Percentiles rank a stretch among this genome's conserved stretches.
phyloP scores from a whole-genome alignment of 2,888 invertebrate species.

The Xestoiulus laeticollis region DNA sequence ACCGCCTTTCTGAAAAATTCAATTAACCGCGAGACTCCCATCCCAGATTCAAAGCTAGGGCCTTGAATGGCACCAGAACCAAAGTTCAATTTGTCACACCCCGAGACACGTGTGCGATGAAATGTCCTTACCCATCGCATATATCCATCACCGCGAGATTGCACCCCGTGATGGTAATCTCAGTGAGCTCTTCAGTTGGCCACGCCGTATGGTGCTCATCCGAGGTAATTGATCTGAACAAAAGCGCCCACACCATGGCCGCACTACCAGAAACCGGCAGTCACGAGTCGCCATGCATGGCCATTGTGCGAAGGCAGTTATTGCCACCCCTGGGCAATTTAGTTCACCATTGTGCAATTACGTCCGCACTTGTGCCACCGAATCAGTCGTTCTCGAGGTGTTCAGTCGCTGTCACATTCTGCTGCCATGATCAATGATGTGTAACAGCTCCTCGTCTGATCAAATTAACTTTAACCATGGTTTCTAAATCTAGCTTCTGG shows the following conservation, averaged over 20 bases:
- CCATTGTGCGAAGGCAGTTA: not conserved
- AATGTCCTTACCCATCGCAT: not conserved
- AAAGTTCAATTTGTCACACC: conserved; percentile 25
- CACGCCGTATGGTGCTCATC: conserved; percentile 7
- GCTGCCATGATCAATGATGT: not conserved
- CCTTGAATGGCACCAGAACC: not conserved
- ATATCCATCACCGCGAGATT: conserved; percentile 32
- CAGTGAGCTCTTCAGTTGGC: not conserved
- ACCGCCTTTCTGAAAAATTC: not conserved
- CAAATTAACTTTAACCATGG: no score
- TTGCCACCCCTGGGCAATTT: not conserved
- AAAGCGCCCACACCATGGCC: conserved; percentile 5
- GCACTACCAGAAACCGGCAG: not conserved
- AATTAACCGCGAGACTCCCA: not conserved
- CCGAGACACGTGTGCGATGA: conserved; percentile 13
- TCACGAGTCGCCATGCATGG: not conserved
- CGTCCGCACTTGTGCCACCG: conserved; percentile 11
- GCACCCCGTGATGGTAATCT: not conserved
- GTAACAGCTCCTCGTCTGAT: no score
- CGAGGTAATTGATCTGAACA: not conserved
- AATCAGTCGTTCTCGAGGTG: not conserved
- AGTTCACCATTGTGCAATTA: conserved; percentile 15
- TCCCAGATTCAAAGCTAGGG: not conserved
- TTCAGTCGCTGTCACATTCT: not conserved
- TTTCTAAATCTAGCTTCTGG: no score